Base-by-base conservation (phyloP, 1,140 invertebrate genomes). In the Carcinoscorpius rotundicauda region DNA sequence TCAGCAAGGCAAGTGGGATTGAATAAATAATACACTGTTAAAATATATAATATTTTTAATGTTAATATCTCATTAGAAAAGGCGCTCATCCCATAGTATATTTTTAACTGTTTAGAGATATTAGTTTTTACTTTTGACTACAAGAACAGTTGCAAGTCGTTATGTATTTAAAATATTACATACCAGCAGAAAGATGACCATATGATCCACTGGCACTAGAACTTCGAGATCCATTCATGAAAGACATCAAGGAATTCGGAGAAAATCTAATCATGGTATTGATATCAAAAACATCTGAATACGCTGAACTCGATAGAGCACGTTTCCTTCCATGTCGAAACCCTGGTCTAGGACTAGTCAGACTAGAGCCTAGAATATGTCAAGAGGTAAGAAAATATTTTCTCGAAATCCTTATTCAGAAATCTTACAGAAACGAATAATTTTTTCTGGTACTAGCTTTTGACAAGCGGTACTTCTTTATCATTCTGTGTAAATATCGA, bases 181-280 rank as follows among this genome's bases (percentile, higher is more conserved):
- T 79, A 85, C 89, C 91, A 71, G 91, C 90, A 64, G 91, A 93
- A 66, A 97, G 83, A 78, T 97, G 93, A 10, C 92, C 93, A 79
- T 95, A 95, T 63, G 91, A 93, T 9, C 94, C 92, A 73, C 89
- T 91, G 8, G 59, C 58, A 48, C 71, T 70, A 49, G 68, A 70
- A 59, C 88, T 81, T 3, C 89, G 91, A 10, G 68, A 66, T 3
- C 89, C 91, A 72, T 92, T 91, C 72, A 93, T 89, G 58, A 93
- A 86, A 11, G 90, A 91, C 29, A 88, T 87, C 64, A 97, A 78
- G 53, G 92, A 95, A 71, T 93, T 95, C 0, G 93, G 94, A 10
- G 93, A 97, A 71, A 93, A 92, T 66, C 93, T 83, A 70, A 97
- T 96, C 82, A 97, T 89, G 60, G 92, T 93, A 73, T 91, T 92